Base-by-base conservation (phyloP, 1,140 invertebrate species). In the Drosophila guanche region DNA sequence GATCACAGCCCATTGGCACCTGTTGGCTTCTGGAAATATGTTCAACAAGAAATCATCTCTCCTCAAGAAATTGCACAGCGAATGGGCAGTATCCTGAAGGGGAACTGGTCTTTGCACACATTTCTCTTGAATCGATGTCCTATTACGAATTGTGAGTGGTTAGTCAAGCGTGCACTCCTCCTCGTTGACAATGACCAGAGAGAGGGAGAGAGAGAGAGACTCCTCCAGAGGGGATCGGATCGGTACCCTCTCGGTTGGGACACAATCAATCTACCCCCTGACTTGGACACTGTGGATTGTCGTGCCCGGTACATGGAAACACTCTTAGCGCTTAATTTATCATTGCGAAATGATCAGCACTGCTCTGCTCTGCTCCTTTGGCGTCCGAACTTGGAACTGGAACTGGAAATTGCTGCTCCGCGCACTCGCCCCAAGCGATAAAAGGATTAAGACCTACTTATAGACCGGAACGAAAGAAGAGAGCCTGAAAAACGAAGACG, bases 11-110 rank as follows among this genome's bases (percentile, higher is more conserved):
- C 89, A 80, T 90, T 90, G 89, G 90, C 89, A 90, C 89, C 89
- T 90, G 89, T 90, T 90, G 83, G 89, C 89, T 90, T 90, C 89
- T 90, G 89, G 86, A 90, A 90, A 90, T 90, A 72, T 90, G 85
- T 90, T 80, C 78, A 88, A 90, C 89, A 90, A 81, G 83, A 78
- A 76, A 76, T 88, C 83, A 67, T 88, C 84, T 88, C 75, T 73
- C 59, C 46, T 56, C 25, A 37, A 37, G 33, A 12, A 37, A 37
- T 12, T 37, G 10, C 33, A 37, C 2, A 37, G 65, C 37, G 45
- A 33, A 55, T 42, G 20, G 7, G 50, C 25, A 48, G 47, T 8
- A 41, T n/a, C 3, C 42, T 40, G 50, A 46, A 45, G 40, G 75
- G 72, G 78, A 88, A 86, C 81, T 86, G 81, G 81, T 86, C 81